phyloP scores from a whole-genome alignment of 2,113 vertebrate species.

The Corydoras sp. region DNA sequence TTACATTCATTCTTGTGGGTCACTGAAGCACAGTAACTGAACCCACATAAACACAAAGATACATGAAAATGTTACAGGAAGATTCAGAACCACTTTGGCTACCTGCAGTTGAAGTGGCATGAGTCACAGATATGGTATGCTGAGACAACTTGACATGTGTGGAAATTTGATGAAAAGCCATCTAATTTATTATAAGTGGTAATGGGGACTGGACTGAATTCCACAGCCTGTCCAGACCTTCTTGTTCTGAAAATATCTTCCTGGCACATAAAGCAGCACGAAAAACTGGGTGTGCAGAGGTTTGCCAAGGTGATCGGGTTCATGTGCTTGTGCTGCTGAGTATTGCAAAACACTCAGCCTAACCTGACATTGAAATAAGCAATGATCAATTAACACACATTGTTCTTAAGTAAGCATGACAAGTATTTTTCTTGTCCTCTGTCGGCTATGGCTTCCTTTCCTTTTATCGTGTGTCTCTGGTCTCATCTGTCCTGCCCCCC shows the following conservation, averaged over 20 bases:
- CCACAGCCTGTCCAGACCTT: background rate
- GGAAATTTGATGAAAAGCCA: background rate
- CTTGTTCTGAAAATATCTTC: background rate
- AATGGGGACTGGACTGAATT: background rate
- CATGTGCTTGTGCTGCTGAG: conserved; percentile 20
- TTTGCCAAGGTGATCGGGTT: background rate
- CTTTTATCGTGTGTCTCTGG: conserved; percentile 9
- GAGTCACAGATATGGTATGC: conserved; percentile 22
- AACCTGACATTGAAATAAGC: background rate
- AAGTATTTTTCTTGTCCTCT: background rate
- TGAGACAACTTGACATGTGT: background rate
- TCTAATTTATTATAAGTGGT: background rate
- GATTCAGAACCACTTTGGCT: conserved; percentile 1
- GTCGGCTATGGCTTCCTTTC: conserved; percentile 27
- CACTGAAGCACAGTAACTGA: conserved; percentile 31
- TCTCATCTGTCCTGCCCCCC: conserved; percentile 2
- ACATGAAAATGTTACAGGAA: conserved; percentile 9
- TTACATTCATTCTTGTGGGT: conserved; percentile 39
- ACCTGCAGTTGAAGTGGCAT: conserved; percentile 19
- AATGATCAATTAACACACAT: too few relatives aligned
- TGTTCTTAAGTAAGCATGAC: background rate
- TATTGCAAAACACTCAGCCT: background rate
- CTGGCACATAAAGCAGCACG: too few relatives aligned
- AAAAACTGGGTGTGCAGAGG: too few relatives aligned
- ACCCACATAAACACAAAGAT: conserved; percentile 28